These are phyloP conservation scores for Ambastaia sidthimunki DNA, from an alignment of 2,797 vertebrate genomes.

Conservation along the genomic window DNA sequence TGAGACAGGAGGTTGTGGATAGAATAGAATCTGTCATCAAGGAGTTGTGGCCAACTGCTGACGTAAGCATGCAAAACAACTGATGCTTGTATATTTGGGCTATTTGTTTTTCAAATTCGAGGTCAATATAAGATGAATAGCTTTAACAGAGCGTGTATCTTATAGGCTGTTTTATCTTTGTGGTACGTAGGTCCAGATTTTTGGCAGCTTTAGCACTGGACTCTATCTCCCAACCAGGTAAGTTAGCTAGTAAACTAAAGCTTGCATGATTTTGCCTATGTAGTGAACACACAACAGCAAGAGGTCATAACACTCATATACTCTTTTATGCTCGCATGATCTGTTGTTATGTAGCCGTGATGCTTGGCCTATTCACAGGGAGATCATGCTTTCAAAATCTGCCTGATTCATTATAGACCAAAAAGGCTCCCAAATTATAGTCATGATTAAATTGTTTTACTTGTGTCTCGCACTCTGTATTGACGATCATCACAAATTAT, in stretches of 20 bases:
- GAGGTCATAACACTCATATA: background rate
- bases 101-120: background rate
- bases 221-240: slow-evolving; percentile 98
- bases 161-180: slow-evolving; percentile 21
- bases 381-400: background rate
- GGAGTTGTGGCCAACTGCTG: slow-evolving; percentile 94
- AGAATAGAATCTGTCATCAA: slow-evolving; percentile 95
- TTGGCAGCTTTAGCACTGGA: slow-evolving; percentile 98
- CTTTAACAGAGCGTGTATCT: background rate
- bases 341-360: background rate
- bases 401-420: background rate
- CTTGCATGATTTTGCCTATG: background rate
- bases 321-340: background rate
- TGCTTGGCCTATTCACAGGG: background rate
- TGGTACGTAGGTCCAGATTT: slow-evolving; percentile 90
- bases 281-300: background rate
- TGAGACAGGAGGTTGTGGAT: slow-evolving; percentile 96
- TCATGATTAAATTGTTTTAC: background rate
- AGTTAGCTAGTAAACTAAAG: slow-evolving; percentile 51
- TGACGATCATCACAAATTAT: too few species aligned
- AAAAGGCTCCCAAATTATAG: background rate
- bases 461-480: too few species aligned
- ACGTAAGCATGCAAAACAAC: slow-evolving; percentile 79
- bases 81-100: background rate
- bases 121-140: background rate